Evolutionary conservation across 35 echinoderm and acorn worm genomes (phyloP).

Genomic region (Heliocidaris erythrogramma): DNA sequence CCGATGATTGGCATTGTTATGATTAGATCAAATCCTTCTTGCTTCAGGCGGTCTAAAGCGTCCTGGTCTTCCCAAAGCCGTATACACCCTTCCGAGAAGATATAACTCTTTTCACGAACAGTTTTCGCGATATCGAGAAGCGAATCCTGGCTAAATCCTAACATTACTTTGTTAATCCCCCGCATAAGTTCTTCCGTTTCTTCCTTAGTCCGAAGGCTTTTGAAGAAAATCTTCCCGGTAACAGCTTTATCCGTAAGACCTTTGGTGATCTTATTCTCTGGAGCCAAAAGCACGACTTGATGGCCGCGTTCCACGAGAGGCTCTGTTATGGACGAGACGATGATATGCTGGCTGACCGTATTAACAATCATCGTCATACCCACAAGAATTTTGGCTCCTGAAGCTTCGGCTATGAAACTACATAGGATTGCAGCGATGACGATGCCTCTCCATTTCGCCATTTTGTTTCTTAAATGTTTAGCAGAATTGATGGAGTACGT

Average conservation of each 20-base stretch:
- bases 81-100: not conserved
- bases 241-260: not conserved
- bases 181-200: not conserved
- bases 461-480: too few species aligned
- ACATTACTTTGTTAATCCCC: not conserved
- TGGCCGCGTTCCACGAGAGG: not conserved
- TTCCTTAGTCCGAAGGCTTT: not conserved
- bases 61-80: not conserved
- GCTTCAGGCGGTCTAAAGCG: not conserved
- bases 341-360: not conserved
- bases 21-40: not conserved
- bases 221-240: not conserved
- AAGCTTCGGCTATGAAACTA: too few species aligned
- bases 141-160: not conserved
- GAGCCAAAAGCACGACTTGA: not conserved
- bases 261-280: constrained; percentile 17
- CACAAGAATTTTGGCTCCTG: not conserved
- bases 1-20: not conserved
- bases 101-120: not conserved
- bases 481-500: too few species aligned
- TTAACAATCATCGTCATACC: not conserved
- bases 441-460: too few species aligned
- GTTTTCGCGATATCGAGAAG: not conserved
- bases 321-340: not conserved
- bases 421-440: too few species aligned